Evolutionary conservation across 2,797 vertebrate genomes (phyloP).

Genomic region (Coracias cyanogaster): DNA sequence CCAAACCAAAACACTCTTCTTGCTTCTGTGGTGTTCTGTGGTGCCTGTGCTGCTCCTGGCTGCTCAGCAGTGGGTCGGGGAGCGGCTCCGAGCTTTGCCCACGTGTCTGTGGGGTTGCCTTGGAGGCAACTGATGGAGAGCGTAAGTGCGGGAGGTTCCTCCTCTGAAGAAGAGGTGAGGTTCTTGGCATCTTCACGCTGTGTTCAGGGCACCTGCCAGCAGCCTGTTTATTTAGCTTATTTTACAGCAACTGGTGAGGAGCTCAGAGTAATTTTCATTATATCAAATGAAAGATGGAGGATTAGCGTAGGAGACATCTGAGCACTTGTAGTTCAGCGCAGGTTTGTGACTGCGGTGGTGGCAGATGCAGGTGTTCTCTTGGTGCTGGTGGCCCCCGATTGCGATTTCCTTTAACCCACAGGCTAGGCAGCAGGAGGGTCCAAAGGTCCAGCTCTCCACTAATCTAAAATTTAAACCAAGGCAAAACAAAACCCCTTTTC

Average conservation of each 20-base stretch:
- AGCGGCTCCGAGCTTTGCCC: background rate
- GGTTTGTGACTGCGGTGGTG: background rate
- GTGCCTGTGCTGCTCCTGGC: background rate
- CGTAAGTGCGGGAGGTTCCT: accelerated
- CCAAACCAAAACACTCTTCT: background rate
- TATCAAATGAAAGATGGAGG: background rate
- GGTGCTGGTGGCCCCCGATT: background rate
- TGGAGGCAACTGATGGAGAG: background rate
- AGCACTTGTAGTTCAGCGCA: background rate
- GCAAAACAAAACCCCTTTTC: background rate
- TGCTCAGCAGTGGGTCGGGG: accelerated
- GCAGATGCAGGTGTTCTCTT: background rate
- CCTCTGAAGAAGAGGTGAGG: background rate
- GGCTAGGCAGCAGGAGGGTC: background rate
- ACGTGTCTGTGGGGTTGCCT: background rate
- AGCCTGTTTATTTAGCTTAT: background rate
- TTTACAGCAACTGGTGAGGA: background rate
- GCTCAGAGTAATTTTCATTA: background rate
- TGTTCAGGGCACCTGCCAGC: background rate
- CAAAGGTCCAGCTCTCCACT: background rate
- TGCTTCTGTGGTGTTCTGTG: accelerated
- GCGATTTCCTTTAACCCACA: background rate
- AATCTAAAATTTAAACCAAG: background rate
- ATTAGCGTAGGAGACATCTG: background rate
- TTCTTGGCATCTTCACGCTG: background rate